phyloP scores from a whole-genome alignment of 2,113 vertebrate species.

The Himantopus leucocephalus region DNA sequence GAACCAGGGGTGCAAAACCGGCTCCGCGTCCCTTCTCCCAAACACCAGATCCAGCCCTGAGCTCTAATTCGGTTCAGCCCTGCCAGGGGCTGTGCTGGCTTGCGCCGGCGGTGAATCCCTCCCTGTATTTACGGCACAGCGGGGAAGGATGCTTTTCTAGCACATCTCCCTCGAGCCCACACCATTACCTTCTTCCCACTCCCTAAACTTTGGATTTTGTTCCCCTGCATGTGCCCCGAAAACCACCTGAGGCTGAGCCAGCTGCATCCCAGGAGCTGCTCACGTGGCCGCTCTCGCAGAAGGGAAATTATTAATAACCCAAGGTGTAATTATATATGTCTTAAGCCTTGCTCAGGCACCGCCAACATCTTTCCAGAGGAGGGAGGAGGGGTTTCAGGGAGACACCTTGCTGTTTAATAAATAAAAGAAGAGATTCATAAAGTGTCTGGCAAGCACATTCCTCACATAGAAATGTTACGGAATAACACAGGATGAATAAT shows the following conservation, averaged over 20 bases:
- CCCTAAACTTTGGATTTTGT: neutral
- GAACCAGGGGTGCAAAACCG: neutral
- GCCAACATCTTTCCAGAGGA: neutral
- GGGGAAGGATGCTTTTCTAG: neutral
- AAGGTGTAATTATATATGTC: conserved; percentile 36
- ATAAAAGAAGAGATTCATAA: conserved; percentile 90
- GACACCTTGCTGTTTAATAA: conserved; percentile 86
- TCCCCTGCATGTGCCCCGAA: neutral
- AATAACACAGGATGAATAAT: conserved; percentile 92
- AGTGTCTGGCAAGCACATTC: conserved; percentile 78
- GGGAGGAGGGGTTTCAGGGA: conserved; percentile 56
- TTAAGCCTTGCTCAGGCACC: neutral
- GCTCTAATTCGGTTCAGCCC: neutral
- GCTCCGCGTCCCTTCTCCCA: neutral
- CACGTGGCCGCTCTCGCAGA: neutral
- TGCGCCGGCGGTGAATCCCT: neutral
- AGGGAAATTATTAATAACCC: conserved; percentile 56
- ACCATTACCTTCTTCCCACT: neutral
- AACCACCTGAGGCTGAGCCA: neutral
- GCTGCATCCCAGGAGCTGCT: neutral
- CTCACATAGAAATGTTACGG: conserved; percentile 84
- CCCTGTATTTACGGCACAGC: rapidly evolving
- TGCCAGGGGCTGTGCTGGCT: rapidly evolving
- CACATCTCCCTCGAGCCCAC: neutral
- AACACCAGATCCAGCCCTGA: rapidly evolving